Conservation (phyloP, 2,797 vertebrate genomes). For the Hyperoplus lanceolatus region DNA sequence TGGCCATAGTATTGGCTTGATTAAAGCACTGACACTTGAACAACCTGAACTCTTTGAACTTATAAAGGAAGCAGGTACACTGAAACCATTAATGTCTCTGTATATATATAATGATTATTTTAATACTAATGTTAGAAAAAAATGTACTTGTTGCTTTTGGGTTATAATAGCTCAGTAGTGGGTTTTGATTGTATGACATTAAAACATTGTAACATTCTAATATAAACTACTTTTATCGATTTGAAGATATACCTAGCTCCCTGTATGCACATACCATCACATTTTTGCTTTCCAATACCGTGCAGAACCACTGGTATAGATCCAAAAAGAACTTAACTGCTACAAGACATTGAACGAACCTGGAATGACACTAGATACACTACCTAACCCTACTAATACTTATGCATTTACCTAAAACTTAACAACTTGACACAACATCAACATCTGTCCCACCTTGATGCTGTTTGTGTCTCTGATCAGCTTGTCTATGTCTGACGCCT, state of each 20-base stretch:
- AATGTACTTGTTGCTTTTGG: neutral
- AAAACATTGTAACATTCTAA: neutral
- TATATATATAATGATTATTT: neutral
- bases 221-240: neutral
- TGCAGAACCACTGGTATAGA: neutral
- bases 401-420: neutral
- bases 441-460: constrained; percentile 86
- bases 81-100: neutral
- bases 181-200: neutral
- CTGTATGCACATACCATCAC: neutral
- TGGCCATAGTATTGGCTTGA: neutral
- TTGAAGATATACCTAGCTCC: neutral
- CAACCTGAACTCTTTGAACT: neutral
- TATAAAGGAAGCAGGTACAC: no score
- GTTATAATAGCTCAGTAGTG: neutral
- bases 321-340: neutral
- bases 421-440: neutral
- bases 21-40: neutral
- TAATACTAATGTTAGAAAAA: neutral
- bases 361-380: neutral
- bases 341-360: neutral
- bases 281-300: neutral
- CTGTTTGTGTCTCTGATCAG: constrained; percentile 93
- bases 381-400: no score
- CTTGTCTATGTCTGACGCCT: constrained; percentile 92